Evolutionary conservation across 2,113 vertebrate genomes (phyloP).

Genomic region (Craseonycteris thonglongyai): DNA sequence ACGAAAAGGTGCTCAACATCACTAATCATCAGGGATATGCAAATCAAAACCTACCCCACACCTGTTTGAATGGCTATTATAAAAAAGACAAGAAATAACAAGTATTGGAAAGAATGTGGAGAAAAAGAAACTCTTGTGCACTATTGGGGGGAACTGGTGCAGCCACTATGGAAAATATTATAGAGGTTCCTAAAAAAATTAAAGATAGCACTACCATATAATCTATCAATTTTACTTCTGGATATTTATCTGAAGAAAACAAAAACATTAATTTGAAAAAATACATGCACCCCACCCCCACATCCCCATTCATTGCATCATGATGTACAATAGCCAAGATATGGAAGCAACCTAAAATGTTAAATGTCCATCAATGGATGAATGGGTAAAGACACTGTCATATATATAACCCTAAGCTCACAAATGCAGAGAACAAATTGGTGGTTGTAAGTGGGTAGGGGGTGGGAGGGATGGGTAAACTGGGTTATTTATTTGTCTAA

Average conservation of each 20-base stretch:
- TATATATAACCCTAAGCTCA: neutral
- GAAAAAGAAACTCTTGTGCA: neutral
- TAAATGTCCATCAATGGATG: neutral
- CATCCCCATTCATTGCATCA: neutral
- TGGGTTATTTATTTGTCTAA: neutral
- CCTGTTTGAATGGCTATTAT: neutral
- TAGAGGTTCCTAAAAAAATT: neutral
- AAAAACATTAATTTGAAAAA: neutral
- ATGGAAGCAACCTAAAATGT: neutral
- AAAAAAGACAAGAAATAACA: neutral
- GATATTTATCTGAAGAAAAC: neutral
- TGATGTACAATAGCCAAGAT: neutral
- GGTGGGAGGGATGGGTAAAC: neutral
- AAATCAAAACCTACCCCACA: neutral
- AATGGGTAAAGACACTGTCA: neutral
- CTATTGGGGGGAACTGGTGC: neutral
- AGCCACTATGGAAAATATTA: neutral
- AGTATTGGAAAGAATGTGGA: neutral
- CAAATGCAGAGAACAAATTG: neutral
- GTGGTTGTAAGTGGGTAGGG: neutral
- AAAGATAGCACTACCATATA: neutral
- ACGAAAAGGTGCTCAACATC: neutral
- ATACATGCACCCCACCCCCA: neutral
- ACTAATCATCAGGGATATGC: neutral
- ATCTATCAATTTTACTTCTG: neutral